Evolutionary conservation across 2,888 invertebrate genomes (phyloP).

Genomic region (Crocallis elinguaria): DNA sequence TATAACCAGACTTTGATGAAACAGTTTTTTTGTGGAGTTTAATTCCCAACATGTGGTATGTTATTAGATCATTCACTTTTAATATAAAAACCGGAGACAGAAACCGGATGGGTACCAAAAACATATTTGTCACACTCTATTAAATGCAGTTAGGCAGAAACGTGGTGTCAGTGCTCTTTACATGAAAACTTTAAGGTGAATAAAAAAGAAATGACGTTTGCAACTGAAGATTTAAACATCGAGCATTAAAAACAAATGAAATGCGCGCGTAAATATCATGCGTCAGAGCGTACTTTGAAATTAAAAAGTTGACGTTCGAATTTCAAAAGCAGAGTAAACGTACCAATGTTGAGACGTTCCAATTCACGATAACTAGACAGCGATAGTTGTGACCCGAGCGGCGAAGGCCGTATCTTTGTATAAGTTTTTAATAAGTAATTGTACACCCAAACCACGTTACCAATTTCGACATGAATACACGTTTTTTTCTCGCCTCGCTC

Average conservation of each 20-base stretch:
- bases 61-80: constrained; percentile 66
- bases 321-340: constrained; percentile 53
- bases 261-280: too few species aligned
- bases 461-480: constrained; percentile 78
- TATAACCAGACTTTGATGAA: constrained; percentile 45
- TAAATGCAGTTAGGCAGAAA: constrained; percentile 33
- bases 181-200: too few species aligned
- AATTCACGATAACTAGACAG: constrained; percentile 47
- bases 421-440: constrained; percentile 81
- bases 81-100: constrained; percentile 60
- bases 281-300: background rate
- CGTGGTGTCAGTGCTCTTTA: constrained; percentile 12
- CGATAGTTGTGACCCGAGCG: constrained; percentile 53
- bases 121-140: constrained; percentile 39
- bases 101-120: constrained; percentile 54
- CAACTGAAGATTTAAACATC: too few species aligned
- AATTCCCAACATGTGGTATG: constrained; percentile 50
- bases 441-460: constrained; percentile 74
- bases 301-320: constrained; percentile 19
- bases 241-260: too few species aligned
- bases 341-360: constrained; percentile 50
- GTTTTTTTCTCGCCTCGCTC: constrained; percentile 67
- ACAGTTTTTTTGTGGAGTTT: constrained; percentile 49
- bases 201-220: too few species aligned
- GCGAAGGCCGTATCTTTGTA: constrained; percentile 69